A percentile compares a stretch with the other conserved stretches of the same genome.
Evolutionary conservation across 2,888 invertebrate genomes (phyloP).

Genomic region (Microplitis manilae): DNA sequence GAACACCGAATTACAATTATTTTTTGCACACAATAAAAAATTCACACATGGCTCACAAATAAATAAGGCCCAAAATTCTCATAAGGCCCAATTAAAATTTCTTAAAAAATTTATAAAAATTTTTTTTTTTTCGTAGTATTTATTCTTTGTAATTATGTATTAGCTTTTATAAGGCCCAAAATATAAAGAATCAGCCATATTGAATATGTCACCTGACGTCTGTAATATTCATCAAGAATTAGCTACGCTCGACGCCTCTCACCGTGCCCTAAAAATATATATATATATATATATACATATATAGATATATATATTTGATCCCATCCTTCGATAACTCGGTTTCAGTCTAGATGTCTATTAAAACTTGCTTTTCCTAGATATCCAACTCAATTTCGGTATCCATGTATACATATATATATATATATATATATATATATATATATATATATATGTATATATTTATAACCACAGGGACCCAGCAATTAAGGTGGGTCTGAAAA

Average conservation of each 20-base stretch:
- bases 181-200: conserved; percentile 29
- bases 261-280: conserved; percentile 58
- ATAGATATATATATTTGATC: conserved; percentile 61
- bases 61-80: neutral
- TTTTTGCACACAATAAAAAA: neutral
- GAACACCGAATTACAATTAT: neutral
- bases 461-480: conserved; percentile 24
- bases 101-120: neutral
- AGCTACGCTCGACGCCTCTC: conserved; percentile 44
- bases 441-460: neutral
- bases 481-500: conserved; percentile 40
- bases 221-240: conserved; percentile 35
- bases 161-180: neutral
- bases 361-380: conserved; percentile 61
- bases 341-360: conserved; percentile 51
- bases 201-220: conserved; percentile 31
- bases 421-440: neutral
- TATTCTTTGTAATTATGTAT: conserved; percentile 17
- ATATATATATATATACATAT: conserved; percentile 65
- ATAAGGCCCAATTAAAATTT: neutral
- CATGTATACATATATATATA: neutral
- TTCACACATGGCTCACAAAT: neutral
- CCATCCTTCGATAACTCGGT: conserved; percentile 51
- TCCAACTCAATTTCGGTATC: conserved; percentile 9
- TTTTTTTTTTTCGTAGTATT: neutral